phyloP scores from a whole-genome alignment of 2,113 vertebrate species.

The Eulemur rufifrons region DNA sequence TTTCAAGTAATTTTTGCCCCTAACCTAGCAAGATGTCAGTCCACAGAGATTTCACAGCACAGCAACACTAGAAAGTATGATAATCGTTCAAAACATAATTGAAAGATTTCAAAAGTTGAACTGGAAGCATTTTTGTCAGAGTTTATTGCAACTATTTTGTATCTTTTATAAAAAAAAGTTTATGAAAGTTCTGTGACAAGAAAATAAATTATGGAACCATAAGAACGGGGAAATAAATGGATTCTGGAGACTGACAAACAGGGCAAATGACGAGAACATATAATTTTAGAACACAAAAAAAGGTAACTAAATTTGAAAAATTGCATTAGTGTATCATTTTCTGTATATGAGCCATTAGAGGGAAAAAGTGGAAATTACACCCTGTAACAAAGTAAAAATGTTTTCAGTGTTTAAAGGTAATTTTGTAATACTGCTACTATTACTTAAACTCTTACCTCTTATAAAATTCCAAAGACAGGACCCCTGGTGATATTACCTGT shows the following conservation, averaged over 20 bases:
- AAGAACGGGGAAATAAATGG: conserved; percentile 86
- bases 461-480: conserved; percentile 96
- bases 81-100: conserved; percentile 84
- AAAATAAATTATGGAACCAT: conserved; percentile 85
- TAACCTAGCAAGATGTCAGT: conserved; percentile 76
- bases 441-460: conserved; percentile 97
- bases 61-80: conserved; percentile 74
- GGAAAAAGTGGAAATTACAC: conserved; percentile 89
- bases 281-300: conserved; percentile 89
- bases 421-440: conserved; percentile 96
- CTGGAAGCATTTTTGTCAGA: conserved; percentile 84
- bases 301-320: conserved; percentile 90
- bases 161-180: conserved; percentile 82
- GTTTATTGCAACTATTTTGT: conserved; percentile 84
- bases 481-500: conserved; percentile 95
- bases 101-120: conserved; percentile 87
- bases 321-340: conserved; percentile 91
- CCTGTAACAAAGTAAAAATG: conserved; percentile 92
- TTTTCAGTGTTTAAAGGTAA: conserved; percentile 93
- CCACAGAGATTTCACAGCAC: conserved; percentile 72
- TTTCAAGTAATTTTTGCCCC: conserved; percentile 78
- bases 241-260: conserved; percentile 88
- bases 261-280: conserved; percentile 83
- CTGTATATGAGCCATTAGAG: conserved; percentile 89
- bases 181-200: conserved; percentile 87